Conservation (phyloP, 2,113 vertebrate genomes). For the Eonycteris spelaea region DNA sequence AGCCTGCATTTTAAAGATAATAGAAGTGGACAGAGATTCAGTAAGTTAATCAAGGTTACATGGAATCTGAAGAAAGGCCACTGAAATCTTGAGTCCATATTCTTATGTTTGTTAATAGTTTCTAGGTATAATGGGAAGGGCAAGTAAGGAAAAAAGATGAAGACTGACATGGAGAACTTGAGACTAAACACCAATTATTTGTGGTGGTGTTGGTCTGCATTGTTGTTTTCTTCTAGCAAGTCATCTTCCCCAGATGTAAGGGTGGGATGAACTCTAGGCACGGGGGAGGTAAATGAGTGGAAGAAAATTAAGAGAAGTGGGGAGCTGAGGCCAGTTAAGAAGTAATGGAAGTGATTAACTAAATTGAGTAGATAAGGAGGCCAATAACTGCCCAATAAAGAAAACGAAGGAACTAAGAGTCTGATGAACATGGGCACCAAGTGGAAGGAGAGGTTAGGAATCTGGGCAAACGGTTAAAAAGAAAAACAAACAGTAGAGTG, state of each 20-base stretch:
- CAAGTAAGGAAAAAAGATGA: constrained; percentile 14
- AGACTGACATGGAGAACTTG: background rate
- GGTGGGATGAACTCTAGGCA: background rate
- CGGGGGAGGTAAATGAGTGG: background rate
- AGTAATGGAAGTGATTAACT: background rate
- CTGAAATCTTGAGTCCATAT: background rate
- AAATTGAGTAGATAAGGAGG: background rate
- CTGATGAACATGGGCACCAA: background rate
- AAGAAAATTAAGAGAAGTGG: background rate
- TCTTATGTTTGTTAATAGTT: background rate
- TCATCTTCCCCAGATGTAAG: background rate
- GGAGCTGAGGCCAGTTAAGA: background rate
- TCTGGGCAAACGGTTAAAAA: background rate
- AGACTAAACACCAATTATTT: background rate
- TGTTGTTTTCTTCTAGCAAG: background rate
- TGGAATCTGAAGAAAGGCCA: background rate
- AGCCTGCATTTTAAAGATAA: constrained; percentile 11
- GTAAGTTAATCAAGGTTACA: background rate
- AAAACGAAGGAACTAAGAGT: background rate
- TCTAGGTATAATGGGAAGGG: background rate
- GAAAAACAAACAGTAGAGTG: background rate
- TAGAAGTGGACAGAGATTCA: background rate
- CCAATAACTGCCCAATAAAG: background rate
- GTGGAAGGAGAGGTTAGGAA: background rate
- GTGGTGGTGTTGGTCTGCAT: background rate